phyloP scores from a whole-genome alignment of 2,113 vertebrate genomes.

The Lepus americanus region DNA sequence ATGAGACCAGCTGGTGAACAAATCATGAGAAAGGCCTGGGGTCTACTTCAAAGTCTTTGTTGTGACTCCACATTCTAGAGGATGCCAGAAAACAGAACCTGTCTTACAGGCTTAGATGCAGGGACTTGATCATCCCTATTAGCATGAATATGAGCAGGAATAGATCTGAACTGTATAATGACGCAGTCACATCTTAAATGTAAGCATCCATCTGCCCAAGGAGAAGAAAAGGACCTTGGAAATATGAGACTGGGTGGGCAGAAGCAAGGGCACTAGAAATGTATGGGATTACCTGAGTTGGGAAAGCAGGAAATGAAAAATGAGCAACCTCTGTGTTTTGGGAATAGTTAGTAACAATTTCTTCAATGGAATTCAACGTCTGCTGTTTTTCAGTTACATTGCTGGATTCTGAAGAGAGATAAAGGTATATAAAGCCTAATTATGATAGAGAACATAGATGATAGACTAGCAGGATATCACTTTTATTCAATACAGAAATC shows the following conservation, averaged over 20 bases:
- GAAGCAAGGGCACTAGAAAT: neutral
- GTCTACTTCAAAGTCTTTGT: neutral
- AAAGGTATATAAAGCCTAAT: neutral
- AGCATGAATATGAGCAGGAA: neutral
- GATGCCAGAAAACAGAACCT: neutral
- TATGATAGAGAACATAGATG: neutral
- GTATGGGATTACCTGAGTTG: too few species aligned
- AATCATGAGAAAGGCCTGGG: neutral
- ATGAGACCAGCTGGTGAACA: neutral
- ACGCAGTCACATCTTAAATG: neutral
- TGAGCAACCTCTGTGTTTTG: neutral
- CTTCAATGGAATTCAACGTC: neutral
- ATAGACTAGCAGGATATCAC: neutral
- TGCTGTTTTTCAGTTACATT: neutral
- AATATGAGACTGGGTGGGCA: neutral
- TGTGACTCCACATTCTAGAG: neutral
- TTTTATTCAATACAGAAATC: neutral
- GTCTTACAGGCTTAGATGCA: neutral
- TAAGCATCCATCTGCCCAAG: neutral
- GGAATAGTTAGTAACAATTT: neutral
- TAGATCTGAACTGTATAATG: neutral
- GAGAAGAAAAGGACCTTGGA: neutral
- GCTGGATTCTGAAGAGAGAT: neutral
- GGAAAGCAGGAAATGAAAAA: neutral
- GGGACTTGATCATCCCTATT: neutral